phyloP scores from a whole-genome alignment of 2,113 vertebrate genomes.

The Aspiorhynchus laticeps region DNA sequence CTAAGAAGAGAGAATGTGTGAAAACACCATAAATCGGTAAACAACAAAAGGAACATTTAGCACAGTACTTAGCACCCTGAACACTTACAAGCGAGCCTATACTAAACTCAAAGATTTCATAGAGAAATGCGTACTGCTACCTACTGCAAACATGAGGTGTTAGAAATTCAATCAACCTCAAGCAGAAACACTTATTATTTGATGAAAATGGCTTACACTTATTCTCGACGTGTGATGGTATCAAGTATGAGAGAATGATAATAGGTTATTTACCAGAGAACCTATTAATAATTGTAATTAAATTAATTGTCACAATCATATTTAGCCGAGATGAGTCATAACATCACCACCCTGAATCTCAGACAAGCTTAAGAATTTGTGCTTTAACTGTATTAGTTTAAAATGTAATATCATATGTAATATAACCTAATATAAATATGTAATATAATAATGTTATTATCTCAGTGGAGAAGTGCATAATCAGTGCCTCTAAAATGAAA shows the following conservation, averaged over 20 bases:
- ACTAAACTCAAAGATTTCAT: slow-evolving; percentile 46
- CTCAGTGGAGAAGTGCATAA: background rate
- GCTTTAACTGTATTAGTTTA: background rate
- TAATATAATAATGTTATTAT: background rate
- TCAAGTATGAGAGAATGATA: background rate
- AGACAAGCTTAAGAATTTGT: slow-evolving; percentile 34
- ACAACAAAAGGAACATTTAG: slow-evolving; percentile 15
- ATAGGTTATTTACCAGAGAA: background rate
- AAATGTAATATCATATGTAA: background rate
- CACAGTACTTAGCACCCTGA: slow-evolving; percentile 42
- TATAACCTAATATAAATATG: background rate
- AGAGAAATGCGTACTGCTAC: slow-evolving; percentile 35
- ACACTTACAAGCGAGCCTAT: slow-evolving; percentile 51
- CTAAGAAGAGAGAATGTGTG: slow-evolving; percentile 35
- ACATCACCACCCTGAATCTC: slow-evolving; percentile 9
- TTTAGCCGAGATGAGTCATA: slow-evolving; percentile 42
- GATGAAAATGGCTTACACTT: background rate
- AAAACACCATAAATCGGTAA: slow-evolving; percentile 17
- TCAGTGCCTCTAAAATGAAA: background rate
- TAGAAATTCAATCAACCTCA: background rate
- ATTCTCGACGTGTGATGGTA: background rate
- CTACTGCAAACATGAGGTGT: background rate
- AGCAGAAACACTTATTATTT: slow-evolving; percentile 11
- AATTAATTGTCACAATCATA: slow-evolving; percentile 54
- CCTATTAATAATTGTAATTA: slow-evolving; percentile 55